These are phyloP conservation scores for Gadus chalcogrammus DNA, from an alignment of 2,113 vertebrate species.

Conservation along the genomic window DNA sequence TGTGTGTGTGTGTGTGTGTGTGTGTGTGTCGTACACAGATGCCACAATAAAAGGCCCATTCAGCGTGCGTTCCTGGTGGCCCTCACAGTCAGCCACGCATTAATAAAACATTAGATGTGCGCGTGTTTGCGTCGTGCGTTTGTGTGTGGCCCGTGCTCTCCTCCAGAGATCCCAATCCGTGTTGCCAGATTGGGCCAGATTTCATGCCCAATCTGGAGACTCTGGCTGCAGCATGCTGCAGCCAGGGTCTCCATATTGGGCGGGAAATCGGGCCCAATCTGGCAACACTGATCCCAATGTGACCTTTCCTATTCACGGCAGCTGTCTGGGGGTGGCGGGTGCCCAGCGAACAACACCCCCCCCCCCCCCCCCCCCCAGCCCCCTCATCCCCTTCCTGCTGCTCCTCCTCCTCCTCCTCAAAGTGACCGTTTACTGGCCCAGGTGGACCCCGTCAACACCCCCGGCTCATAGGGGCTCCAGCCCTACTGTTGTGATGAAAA, in stretches of 20 bases:
- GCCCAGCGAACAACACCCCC: conserved; percentile 23
- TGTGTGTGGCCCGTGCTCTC: conserved; percentile 53
- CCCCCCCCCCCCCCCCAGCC: neutral
- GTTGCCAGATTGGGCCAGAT: no score
- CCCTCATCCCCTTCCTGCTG: neutral
- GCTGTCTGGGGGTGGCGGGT: conserved; percentile 50
- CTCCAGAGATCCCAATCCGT: conserved; percentile 32
- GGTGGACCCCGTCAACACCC: conserved; percentile 58
- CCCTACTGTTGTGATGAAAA: no score
- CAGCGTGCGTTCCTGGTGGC: conserved; percentile 61
- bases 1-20: no score
- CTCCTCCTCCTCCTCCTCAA: neutral
- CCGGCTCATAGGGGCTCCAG: conserved; percentile 23
- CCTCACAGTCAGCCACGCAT: conserved; percentile 63
- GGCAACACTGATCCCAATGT: conserved; percentile 21
- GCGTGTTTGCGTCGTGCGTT: conserved; percentile 42
- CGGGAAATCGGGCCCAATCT: no score
- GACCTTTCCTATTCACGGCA: conserved; percentile 65
- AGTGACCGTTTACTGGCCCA: conserved; percentile 62
- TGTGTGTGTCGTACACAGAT: conserved; percentile 61
- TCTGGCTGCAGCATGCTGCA: no score
- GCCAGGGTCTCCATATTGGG: no score
- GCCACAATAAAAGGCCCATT: conserved; percentile 71
- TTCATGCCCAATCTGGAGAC: no score
- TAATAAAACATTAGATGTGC: conserved; percentile 82